Evolutionary conservation across 1,140 invertebrate genomes (phyloP).

Genomic region (Manduca sexta): DNA sequence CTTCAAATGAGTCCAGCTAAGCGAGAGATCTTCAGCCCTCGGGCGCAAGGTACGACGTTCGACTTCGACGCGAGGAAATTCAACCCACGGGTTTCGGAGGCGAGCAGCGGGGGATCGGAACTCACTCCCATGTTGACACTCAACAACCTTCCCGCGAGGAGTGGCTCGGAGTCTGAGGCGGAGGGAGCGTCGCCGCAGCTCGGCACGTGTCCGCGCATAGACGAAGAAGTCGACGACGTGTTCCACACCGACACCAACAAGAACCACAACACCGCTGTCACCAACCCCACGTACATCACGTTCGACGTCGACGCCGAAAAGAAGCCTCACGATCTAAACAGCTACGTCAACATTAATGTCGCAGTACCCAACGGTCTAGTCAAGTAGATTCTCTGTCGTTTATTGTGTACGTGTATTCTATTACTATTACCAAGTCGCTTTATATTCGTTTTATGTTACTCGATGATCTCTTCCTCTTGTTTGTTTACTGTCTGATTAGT

Average conservation of each 20-base stretch:
- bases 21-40: slow-evolving; percentile 53
- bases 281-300: slow-evolving; percentile 60
- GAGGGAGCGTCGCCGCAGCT: slow-evolving; percentile 51
- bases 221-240: slow-evolving; percentile 57
- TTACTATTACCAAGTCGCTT: too few species aligned
- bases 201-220: slow-evolving; percentile 44
- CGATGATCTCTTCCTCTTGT: too few species aligned
- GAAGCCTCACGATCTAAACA: slow-evolving; percentile 51
- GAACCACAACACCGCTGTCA: slow-evolving; percentile 58
- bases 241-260: slow-evolving; percentile 75
- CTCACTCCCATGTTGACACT: slow-evolving; percentile 74
- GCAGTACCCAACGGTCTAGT: slow-evolving; percentile 59
- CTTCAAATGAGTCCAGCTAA: slow-evolving; percentile 62
- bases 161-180: slow-evolving; percentile 57
- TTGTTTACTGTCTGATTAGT: too few species aligned
- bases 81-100: slow-evolving; percentile 35
- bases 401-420: background rate
- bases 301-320: slow-evolving; percentile 45
- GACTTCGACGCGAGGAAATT: slow-evolving; percentile 56
- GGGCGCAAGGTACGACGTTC: slow-evolving; percentile 42
- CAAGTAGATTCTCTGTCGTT: slow-evolving; percentile 36
- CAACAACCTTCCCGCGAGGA: slow-evolving; percentile 54
- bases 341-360: slow-evolving; percentile 49
- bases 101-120: slow-evolving; percentile 69
- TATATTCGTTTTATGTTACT: too few species aligned